These are phyloP conservation scores for Baronia brevicornis DNA, from an alignment of 2,888 invertebrate species.

Conservation along the genomic window DNA sequence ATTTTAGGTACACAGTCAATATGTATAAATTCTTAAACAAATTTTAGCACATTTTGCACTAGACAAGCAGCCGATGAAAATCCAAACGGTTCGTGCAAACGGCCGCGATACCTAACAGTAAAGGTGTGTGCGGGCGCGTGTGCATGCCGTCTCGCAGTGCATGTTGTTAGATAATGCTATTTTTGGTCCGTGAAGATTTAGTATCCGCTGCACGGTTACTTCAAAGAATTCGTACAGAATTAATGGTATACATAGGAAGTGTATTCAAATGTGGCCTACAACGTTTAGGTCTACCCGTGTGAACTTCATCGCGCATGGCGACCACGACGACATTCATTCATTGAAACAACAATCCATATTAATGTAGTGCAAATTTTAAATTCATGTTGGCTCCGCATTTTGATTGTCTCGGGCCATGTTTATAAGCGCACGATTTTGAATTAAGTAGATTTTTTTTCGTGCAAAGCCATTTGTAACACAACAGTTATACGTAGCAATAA, in stretches of 20 bases:
- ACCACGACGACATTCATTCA: constrained; percentile 71
- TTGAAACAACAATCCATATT: constrained; percentile 74
- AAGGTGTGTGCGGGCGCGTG: constrained; percentile 36
- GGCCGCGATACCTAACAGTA: constrained; percentile 42
- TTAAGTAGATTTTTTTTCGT: constrained; percentile 66
- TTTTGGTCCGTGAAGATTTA: constrained; percentile 56
- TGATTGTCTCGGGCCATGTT: constrained; percentile 61
- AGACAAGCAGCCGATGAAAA: not conserved
- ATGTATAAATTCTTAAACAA: not conserved
- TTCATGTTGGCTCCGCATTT: constrained; percentile 67
- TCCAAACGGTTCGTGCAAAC: constrained; percentile 19
- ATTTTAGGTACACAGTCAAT: not conserved
- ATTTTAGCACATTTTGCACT: constrained; percentile 2
- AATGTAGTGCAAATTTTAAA: constrained; percentile 75
- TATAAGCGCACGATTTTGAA: constrained; percentile 69
- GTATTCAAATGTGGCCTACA: constrained; percentile 72
- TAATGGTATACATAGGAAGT: constrained; percentile 73
- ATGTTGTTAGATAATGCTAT: constrained; percentile 62
- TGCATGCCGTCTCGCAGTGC: constrained; percentile 41
- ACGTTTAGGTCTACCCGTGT: constrained; percentile 70
- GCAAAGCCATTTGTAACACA: constrained; percentile 61
- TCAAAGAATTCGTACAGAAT: constrained; percentile 68
- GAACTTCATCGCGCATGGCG: constrained; percentile 73
- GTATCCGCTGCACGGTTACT: constrained; percentile 64
- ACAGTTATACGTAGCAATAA: constrained; percentile 47